Evolutionary conservation across 1,140 invertebrate genomes (phyloP), one percentile per base, ranked within the genome.

Genomic region (Lithobius niger): DNA sequence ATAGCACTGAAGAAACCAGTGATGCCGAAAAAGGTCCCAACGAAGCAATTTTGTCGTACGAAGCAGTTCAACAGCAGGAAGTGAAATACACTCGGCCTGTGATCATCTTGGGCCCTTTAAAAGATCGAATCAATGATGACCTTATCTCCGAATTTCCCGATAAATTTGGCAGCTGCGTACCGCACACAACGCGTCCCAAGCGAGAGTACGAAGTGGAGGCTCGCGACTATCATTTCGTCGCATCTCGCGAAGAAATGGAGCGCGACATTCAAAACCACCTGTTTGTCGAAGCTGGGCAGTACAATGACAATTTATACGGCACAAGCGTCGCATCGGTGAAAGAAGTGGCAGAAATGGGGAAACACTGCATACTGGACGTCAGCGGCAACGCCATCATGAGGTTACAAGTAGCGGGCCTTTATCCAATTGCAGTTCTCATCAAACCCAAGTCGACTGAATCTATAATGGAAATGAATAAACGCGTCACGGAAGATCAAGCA

Each of bases 271-370:
- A 97, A 71, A 97, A 96, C 74, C 94, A 99, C 73, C 71, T 97
- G 64, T 99, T 99, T 74, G 99, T 99, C 61, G 97, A 99, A 74
- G 96, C 97, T 54, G 97, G 97, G 50, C 94, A 99, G 73, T 99
- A 98, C 74, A 98, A 98, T 76, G 93, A 97, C 64, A 99, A 99
- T 74, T 77, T 99, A 57, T 99, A 99, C 69, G 97, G 97, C 22
- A 99, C 96, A 27, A 97, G 92, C 57, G 92, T 99, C 21, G 88
- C 91, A 27, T 94, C 92, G 52, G 94, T 99, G 3, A 79, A 85
- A 67, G 91, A 97, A 73, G 93, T 99, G 27, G 92, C 94, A 36
- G 90, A 96, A 71, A 89, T 91, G 78, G 87, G 89, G n/a, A n/a
- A 97, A 75, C 96, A 99, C 74, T 99, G 97, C 76, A 99, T 99